A percentile compares a stretch with the other conserved stretches of the same genome.
These are phyloP conservation scores for Acanthococcus lagerstroemiae DNA, from an alignment of 2,888 invertebrate species.

Conservation along the genomic window DNA sequence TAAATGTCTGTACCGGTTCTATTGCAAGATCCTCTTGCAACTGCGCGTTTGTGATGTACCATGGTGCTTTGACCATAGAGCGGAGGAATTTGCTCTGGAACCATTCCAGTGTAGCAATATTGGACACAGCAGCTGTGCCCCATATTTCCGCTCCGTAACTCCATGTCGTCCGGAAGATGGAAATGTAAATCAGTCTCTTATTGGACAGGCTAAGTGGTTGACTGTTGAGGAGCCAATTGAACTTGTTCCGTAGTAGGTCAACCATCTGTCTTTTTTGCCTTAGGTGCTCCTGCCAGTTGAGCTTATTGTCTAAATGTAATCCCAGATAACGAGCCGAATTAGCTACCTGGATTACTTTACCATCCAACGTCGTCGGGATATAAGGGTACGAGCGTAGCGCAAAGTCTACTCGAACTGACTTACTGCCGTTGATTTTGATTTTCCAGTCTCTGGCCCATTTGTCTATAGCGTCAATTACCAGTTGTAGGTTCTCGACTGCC, in stretches of 20 bases:
- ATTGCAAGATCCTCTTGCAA: constrained; percentile 17
- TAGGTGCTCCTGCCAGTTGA: not conserved
- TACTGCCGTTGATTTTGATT: not conserved
- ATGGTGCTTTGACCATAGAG: constrained; percentile 2
- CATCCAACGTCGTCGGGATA: not conserved
- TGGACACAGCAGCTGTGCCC: constrained; percentile 8
- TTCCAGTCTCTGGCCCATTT: not conserved
- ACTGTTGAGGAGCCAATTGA: constrained; percentile 6
- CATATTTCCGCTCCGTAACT: constrained; percentile 12
- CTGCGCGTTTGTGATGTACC: constrained; percentile 11
- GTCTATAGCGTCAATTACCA: not conserved
- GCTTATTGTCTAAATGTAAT: not conserved
- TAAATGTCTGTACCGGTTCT: not conserved
- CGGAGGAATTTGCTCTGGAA: constrained; percentile 11
- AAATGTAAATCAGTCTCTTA: constrained; percentile 13
- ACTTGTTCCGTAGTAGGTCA: not conserved
- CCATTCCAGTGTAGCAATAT: constrained; percentile 5
- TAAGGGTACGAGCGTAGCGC: not conserved
- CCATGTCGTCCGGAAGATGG: constrained; percentile 16
- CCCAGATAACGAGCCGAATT: not conserved
- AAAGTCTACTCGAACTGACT: not conserved
- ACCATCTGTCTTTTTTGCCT: not conserved
- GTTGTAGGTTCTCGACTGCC: not conserved
- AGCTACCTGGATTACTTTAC: not conserved
- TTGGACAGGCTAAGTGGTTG: constrained; percentile 1